A percentile compares a stretch with the other conserved stretches of the same genome.
Conservation (phyloP, 2,113 vertebrate species). For the Bettongia penicillata region DNA sequence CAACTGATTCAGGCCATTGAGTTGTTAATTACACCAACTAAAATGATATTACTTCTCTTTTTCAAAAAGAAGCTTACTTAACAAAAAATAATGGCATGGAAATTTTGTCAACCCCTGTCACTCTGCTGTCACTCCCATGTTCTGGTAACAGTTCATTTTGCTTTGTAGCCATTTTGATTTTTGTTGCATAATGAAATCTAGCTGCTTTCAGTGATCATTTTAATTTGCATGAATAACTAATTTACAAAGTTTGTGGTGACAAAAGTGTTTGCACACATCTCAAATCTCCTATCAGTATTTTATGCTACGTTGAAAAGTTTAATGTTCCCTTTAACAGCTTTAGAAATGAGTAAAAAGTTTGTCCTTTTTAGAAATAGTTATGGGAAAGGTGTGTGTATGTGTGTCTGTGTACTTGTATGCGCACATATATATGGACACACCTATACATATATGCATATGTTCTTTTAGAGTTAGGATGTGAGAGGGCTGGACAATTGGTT, state of each 20-base stretch:
- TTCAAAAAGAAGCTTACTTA: constrained; percentile 56
- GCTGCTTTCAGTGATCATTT: constrained; percentile 61
- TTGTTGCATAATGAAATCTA: constrained; percentile 68
- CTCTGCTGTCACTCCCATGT: constrained; percentile 7
- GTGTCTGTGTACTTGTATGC: neutral
- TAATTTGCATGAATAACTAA: constrained; percentile 66
- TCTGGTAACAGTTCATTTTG: constrained; percentile 48
- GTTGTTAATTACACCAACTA: constrained; percentile 28
- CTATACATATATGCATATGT: neutral
- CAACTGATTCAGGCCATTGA: neutral
- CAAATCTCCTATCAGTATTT: neutral
- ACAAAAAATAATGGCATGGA: constrained; percentile 27
- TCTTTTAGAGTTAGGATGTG: neutral
- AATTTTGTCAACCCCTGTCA: constrained; percentile 39
- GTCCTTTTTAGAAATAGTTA: constrained; percentile 34
- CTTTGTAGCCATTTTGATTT: constrained; percentile 65
- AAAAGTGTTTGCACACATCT: constrained; percentile 46
- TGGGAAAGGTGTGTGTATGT: neutral
- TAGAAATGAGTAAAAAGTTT: neutral
- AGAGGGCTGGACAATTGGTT: neutral
- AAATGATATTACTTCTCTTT: constrained; percentile 31
- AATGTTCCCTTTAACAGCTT: constrained; percentile 36
- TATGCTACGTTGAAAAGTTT: constrained; percentile 43
- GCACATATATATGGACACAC: constrained; percentile 1
- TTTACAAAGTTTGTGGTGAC: constrained; percentile 59